Evolutionary conservation across 2,113 vertebrate species (phyloP).

Genomic region (Acrocephalus arundinaceus): DNA sequence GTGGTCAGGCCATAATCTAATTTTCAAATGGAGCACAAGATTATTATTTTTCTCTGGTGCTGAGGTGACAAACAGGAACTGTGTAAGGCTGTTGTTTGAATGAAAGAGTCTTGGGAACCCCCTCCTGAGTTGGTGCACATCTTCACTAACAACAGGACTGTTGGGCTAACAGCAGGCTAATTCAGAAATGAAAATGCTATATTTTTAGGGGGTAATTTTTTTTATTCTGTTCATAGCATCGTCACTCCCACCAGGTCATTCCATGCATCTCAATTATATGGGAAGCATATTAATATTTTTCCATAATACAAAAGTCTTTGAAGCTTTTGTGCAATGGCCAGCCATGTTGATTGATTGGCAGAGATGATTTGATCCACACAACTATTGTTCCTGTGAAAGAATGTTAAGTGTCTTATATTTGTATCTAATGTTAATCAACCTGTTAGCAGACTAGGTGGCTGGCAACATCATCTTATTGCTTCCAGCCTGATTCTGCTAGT

Average conservation of each 20-base stretch:
- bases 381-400: neutral
- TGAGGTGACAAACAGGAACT: neutral
- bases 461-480: neutral
- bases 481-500: neutral
- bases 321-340: neutral
- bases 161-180: neutral
- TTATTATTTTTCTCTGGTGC: neutral
- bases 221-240: accelerated
- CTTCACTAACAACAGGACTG: neutral
- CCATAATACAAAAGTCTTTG: neutral
- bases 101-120: neutral
- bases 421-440: neutral
- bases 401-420: neutral
- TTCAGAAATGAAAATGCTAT: neutral
- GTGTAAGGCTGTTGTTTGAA: neutral
- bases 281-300: neutral
- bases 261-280: neutral
- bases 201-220: neutral
- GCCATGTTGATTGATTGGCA: neutral
- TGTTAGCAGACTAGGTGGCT: neutral
- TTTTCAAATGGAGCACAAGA: neutral
- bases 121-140: neutral
- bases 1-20: neutral
- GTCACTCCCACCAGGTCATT: neutral
- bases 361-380: neutral